A percentile compares a stretch with the other conserved stretches of the same genome.
Evolutionary conservation across 2,888 invertebrate species (phyloP).

Genomic region (Elegia similella): DNA sequence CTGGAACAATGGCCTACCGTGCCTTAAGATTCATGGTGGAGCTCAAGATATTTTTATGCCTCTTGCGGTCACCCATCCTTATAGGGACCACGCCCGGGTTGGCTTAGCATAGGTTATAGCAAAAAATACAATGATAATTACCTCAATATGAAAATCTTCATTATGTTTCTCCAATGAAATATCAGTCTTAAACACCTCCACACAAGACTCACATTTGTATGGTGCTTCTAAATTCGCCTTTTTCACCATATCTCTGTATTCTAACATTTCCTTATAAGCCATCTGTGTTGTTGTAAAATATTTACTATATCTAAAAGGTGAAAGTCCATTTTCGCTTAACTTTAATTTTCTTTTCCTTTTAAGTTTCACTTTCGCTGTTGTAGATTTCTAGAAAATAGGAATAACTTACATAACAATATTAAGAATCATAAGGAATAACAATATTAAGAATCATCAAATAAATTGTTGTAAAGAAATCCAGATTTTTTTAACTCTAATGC

Average conservation of each 20-base stretch:
- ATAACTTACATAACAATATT: too few species aligned
- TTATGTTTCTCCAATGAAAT: slow-evolving; percentile 40
- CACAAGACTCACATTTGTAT: slow-evolving; percentile 52
- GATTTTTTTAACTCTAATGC: too few species aligned
- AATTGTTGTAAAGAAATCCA: too few species aligned
- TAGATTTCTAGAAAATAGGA: slow-evolving; percentile 14
- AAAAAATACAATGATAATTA: slow-evolving; percentile 24
- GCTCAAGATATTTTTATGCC: too few species aligned
- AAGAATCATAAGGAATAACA: too few species aligned
- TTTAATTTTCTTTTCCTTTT: slow-evolving; percentile 27
- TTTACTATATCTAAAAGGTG: slow-evolving; percentile 22
- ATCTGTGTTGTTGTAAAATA: slow-evolving; percentile 32
- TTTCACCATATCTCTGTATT: slow-evolving; percentile 31
- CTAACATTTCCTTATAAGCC: slow-evolving; percentile 35
- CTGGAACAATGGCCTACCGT: too few species aligned
- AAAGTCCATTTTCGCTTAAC: slow-evolving; percentile 20
- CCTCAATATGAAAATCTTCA: slow-evolving; percentile 40
- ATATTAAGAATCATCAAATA: too few species aligned
- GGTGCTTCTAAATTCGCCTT: slow-evolving; percentile 24
- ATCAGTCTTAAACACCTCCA: slow-evolving; percentile 36
- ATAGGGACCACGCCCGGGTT: too few species aligned
- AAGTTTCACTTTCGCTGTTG: slow-evolving; percentile 19
- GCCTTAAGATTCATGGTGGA: too few species aligned
- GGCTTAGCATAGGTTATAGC: not conserved
- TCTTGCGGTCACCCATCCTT: too few species aligned